Conservation (phyloP, 2,797 vertebrate species). For the Xerus rutilus region DNA sequence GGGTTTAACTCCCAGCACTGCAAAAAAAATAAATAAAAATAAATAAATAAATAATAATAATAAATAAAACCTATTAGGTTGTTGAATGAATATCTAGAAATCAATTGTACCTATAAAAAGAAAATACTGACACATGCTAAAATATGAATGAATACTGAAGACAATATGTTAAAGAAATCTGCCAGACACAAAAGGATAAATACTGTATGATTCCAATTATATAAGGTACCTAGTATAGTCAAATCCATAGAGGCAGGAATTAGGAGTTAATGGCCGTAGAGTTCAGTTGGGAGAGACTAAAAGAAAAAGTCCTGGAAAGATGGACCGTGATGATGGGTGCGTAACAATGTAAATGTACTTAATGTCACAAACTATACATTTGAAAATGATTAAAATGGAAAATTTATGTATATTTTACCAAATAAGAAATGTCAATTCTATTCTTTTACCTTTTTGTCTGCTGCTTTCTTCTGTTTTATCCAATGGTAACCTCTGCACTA, state of each 20-base stretch:
- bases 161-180: neutral
- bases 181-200: conserved; percentile 2
- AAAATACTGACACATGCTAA: neutral
- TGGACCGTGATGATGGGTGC: neutral
- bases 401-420: neutral
- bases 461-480: conserved; percentile 68
- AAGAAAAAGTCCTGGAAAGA: neutral
- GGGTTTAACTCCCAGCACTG: too few relatives aligned
- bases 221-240: neutral
- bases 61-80: neutral
- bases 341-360: neutral
- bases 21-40: neutral
- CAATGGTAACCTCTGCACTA: conserved; percentile 65
- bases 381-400: neutral
- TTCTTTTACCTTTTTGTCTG: conserved; percentile 82
- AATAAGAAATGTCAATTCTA: conserved; percentile 8
- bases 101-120: conserved; percentile 30
- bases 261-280: neutral
- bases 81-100: conserved; percentile 31
- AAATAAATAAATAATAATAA: neutral
- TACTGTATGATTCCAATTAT: neutral
- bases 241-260: neutral
- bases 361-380: neutral
- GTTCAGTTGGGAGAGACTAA: neutral
- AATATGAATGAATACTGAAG: neutral